A percentile compares a stretch with the other conserved stretches of the same genome.
These are phyloP conservation scores for Planococcus citri DNA, from an alignment of 1,140 invertebrate species.

Conservation along the genomic window DNA sequence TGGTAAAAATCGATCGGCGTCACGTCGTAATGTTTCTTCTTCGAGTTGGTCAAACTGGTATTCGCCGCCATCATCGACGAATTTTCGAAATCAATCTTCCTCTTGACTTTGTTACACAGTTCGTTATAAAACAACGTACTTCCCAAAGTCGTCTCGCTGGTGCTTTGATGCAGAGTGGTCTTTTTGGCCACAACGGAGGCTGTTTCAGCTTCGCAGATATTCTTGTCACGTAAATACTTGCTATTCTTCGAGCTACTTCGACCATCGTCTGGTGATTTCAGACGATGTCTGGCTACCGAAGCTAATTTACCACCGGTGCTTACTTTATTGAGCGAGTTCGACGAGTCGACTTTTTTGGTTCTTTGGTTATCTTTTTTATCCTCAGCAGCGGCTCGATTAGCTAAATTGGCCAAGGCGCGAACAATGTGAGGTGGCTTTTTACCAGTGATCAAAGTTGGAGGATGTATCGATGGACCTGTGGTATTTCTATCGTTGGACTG, in stretches of 20 bases:
- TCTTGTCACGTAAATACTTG: slow-evolving; percentile 7
- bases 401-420: background rate
- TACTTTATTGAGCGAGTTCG: no score
- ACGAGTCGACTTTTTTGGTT: no score
- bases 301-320: no score
- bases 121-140: background rate
- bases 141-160: background rate
- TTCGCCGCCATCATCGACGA: no score
- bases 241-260: background rate
- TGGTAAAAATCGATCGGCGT: background rate
- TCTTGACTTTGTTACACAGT: slow-evolving; percentile 17
- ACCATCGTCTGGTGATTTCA: background rate
- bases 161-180: no score
- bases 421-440: background rate
- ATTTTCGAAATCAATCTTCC: slow-evolving; percentile 11
- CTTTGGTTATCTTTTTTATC: background rate
- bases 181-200: background rate
- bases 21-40: background rate
- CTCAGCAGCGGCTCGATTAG: background rate
- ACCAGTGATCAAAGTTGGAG: background rate
- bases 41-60: background rate
- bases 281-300: no score
- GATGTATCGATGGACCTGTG: no score
- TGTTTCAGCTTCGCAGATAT: background rate
- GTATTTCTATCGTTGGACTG: no score